phyloP scores from a whole-genome alignment of 2,113 vertebrate genomes.

The Thamnophis sirtalis region DNA sequence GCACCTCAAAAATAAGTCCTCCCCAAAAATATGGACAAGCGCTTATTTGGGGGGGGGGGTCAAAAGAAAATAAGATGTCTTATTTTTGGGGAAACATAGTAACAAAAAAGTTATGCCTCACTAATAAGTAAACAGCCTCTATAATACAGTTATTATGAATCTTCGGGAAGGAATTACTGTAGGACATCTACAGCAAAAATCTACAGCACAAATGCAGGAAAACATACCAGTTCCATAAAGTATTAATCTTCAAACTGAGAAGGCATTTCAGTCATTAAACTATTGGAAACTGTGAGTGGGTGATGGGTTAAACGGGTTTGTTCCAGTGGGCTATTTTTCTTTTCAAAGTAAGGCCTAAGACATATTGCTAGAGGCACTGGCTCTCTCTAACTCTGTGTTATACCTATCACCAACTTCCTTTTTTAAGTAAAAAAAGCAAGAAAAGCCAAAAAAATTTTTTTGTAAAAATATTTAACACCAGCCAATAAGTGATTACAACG shows the following conservation, averaged over 20 bases:
- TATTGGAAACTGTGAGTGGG: not conserved
- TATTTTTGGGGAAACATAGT: no score
- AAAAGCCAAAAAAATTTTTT: not conserved
- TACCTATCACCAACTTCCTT: not conserved
- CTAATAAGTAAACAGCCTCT: not conserved
- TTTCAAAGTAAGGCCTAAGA: not conserved
- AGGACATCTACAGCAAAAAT: not conserved
- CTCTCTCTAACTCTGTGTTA: not conserved
- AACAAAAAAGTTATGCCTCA: not conserved
- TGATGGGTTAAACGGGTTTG: not conserved
- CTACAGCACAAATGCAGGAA: no score
- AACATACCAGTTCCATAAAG: not conserved
- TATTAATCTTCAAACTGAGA: not conserved
- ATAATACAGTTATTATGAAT: not conserved
- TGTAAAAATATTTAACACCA: constrained; percentile 33
- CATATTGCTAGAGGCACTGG: not conserved
- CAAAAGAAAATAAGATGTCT: no score
- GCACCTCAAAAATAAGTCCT: no score
- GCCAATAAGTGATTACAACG: constrained; percentile 30
- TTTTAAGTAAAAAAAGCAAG: not conserved
- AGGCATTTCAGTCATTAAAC: not conserved
- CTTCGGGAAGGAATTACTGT: not conserved
- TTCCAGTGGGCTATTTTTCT: not conserved
- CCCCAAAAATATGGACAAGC: no score
- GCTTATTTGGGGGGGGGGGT: no score